Evolutionary conservation across 2,797 vertebrate genomes (phyloP), one percentile per base, ranked within the genome.

Genomic region (Myotis vivesi): DNA sequence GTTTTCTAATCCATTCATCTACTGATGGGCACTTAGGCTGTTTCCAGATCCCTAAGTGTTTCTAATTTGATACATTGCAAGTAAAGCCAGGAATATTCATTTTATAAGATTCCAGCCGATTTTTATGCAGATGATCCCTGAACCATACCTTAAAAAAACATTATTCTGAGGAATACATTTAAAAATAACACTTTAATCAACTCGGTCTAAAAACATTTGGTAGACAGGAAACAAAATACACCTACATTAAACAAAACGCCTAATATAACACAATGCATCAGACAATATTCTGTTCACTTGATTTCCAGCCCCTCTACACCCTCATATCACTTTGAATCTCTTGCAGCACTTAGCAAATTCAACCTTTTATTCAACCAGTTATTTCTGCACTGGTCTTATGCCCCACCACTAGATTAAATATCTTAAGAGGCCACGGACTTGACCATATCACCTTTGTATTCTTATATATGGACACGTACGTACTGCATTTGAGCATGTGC

Each of bases 181-280:
- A 85, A 89, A 80, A 86, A 68, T 76, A 66, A 38, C 36, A 89
- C 77, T 59, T 82, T 75, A 44, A 88, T 83, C 44, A 85, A 93
- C 28, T 41, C n/a, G 57, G 6, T 92, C 69, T 93, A 92, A 92
- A 89, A 23, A 62, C 2, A 77, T 9, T 38, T 82, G 15, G 19
- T 87, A 76, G 55, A 6, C 55, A 80, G 68, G 57, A 84, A 95
- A 86, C 46, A 88, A 90, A 93, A 93, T 59, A 88, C 30, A 91
- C 53, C 36, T 82, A 68, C 33, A 62, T 83, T 41, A 79, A 96
- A 88, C 72, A 94, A 93, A 94, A 93, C 77, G 53, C 19, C 62
- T 62, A 91, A 44, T 23, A 73, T 22, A 92, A 91, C 16, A 69
- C 25, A 88, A 66, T 59, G 49, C 22, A 82, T 77, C 44, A 68